phyloP scores from a whole-genome alignment of 23 tunicate genomes.

The Diplosoma virens region DNA sequence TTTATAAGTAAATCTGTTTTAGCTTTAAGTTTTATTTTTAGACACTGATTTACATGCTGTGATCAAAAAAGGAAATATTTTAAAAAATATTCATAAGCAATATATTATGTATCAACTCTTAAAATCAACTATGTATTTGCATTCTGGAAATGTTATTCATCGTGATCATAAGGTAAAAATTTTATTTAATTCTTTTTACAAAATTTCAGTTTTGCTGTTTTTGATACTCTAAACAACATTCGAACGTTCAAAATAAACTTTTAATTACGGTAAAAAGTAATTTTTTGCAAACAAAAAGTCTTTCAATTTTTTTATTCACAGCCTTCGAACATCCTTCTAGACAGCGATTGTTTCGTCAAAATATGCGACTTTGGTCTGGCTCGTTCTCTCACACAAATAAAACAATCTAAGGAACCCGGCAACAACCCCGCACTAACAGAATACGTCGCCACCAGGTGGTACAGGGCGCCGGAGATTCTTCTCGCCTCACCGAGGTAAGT shows the following conservation, averaged over 20 bases:
- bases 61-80: slow-evolving; percentile 92
- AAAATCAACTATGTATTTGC: slow-evolving; percentile 88
- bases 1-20: not conserved
- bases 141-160: slow-evolving; percentile 97
- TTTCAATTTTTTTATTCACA: not conserved
- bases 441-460: slow-evolving; percentile 98
- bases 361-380: slow-evolving; percentile 99
- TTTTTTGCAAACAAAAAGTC: too few species aligned
- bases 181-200: too few species aligned
- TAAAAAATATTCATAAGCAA: slow-evolving; percentile 92
- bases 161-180: slow-evolving; percentile 88
- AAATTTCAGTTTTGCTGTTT: too few species aligned
- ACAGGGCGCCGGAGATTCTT: slow-evolving; percentile 91
- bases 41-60: slow-evolving; percentile 98
- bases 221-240: too few species aligned
- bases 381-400: slow-evolving; percentile 77
- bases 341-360: slow-evolving; percentile 94
- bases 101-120: slow-evolving; percentile 94
- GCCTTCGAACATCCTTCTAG: slow-evolving; percentile 92
- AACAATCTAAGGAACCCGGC: slow-evolving; percentile 62
- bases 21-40: not conserved
- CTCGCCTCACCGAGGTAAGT: slow-evolving; percentile 92
- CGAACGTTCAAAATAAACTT: too few species aligned
- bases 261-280: too few species aligned
- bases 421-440: slow-evolving; percentile 94